Conservation (phyloP, 1,140 invertebrate genomes). For the Drosophila simulans region DNA sequence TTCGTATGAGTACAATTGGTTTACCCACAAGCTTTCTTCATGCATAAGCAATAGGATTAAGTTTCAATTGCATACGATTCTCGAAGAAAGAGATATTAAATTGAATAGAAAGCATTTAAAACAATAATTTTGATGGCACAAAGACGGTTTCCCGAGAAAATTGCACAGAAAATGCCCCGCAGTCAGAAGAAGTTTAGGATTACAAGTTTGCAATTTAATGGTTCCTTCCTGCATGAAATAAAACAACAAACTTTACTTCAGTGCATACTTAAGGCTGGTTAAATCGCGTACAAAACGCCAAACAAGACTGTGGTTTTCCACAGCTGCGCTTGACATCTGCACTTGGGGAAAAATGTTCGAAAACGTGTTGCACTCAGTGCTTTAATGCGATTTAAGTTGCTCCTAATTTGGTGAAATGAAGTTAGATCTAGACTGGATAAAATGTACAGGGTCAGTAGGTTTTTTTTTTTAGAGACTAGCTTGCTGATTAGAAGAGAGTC, state of each 20-base stretch:
- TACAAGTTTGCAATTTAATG: conserved; percentile 1
- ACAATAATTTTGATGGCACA: background rate
- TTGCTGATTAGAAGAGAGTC: conserved; percentile 17
- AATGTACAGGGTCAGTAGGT: too few species aligned
- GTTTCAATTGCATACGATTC: background rate
- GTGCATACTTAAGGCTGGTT: background rate
- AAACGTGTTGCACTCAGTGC: too few species aligned
- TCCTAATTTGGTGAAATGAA: too few species aligned
- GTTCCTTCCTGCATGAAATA: background rate
- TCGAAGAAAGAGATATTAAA: conserved; percentile 1
- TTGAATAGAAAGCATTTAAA: background rate
- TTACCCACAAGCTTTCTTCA: background rate
- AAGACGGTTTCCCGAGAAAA: background rate
- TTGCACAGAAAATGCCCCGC: too few species aligned
- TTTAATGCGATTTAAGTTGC: too few species aligned
- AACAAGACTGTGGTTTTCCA: conserved; percentile 8
- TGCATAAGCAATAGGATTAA: background rate
- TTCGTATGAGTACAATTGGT: background rate
- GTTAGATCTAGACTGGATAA: too few species aligned
- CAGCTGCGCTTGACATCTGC: conserved; percentile 18
- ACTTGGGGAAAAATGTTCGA: background rate
- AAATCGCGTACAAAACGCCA: conserved; percentile 9
- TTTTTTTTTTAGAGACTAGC: too few species aligned
- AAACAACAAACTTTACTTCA: conserved; percentile 3
- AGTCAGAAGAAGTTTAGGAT: background rate